Base-by-base conservation (phyloP, 1,140 invertebrate species). In the Akabosia matsudoensis region DNA sequence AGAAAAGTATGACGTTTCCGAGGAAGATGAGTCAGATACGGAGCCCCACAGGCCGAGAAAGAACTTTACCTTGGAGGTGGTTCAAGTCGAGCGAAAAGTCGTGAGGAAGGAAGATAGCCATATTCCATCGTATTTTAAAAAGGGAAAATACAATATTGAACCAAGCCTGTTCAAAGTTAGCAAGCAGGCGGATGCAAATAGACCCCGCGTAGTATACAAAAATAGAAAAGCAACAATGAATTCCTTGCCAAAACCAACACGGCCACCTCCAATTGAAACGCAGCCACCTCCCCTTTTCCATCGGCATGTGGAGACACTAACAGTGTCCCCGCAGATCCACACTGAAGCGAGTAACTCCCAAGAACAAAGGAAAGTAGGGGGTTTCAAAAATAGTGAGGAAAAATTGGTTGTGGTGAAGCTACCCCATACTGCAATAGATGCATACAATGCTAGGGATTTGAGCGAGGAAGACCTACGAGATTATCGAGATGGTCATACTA, bases 401-500 rank as follows among this genome's bases (percentile, higher is more conserved):
- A 22, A 24, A 28, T 22, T 2, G 7, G 70, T 72, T 22, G 22
- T 45, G n/a, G 33, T 72, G 1, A 72, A 51, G 13, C 45, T 45
- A 22, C 7, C 34, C 14, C 1, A 72, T n/a, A n/a, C n/a, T n/a
- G n/a, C n/a, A n/a, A n/a, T n/a, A n/a, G n/a, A n/a, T 24, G 33
- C 70, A 3, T 24, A 72, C 33, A 52, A 76, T 26, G 75, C 72
- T 18, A 28, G 30, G 18, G 75, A 76, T 34, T 18, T 76, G 18
- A 61, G 70, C 33, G 52, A 56, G 13, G 70, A 76, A 31, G 75
- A 76, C 24, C 70, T 76, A 1, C 72, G 73, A 61, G 70, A 37
- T 1, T 76, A 72, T 34, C 24, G 54, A 2, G 51, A 30, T 33
- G 75, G 75, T 26, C 70, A 73, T 26, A 31, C 70, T 1, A 45